Conservation (phyloP, 2,113 vertebrate genomes). For the Drymodes brunneopygia region DNA sequence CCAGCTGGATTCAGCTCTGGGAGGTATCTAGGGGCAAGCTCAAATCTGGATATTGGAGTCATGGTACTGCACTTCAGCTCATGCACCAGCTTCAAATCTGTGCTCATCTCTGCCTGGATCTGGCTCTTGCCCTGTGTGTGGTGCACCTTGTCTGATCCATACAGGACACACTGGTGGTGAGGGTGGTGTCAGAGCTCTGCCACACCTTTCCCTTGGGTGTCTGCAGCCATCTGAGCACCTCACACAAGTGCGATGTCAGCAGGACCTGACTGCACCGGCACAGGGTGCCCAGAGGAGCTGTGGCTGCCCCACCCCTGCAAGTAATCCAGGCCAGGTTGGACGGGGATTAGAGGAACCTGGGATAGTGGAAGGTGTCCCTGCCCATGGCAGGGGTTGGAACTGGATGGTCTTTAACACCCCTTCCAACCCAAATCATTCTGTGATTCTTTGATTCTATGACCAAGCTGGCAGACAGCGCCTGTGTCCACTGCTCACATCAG, state of each 20-base stretch:
- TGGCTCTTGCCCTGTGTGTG: fast-evolving
- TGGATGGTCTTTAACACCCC: fast-evolving
- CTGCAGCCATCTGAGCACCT: not conserved
- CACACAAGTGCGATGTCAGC: fast-evolving
- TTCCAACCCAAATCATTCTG: not conserved
- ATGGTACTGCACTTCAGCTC: not conserved
- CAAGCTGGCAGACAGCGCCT: not conserved
- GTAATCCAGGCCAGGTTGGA: fast-evolving
- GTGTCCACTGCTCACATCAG: fast-evolving
- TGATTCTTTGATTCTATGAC: not conserved
- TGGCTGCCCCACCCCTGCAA: not conserved
- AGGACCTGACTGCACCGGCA: not conserved
- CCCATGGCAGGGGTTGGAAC: not conserved
- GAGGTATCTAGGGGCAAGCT: not conserved
- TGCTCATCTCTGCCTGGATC: not conserved
- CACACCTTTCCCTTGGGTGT: not conserved
- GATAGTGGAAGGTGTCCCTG: not conserved
- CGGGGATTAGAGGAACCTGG: fast-evolving
- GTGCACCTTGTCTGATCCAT: not conserved
- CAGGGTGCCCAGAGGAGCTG: not conserved
- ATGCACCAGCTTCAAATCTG: not conserved
- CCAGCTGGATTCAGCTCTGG: not conserved
- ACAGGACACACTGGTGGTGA: not conserved
- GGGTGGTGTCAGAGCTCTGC: not conserved
- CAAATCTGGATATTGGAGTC: not conserved